Evolutionary conservation across 2,888 invertebrate genomes (phyloP).

Genomic region (Campoletis raptor): DNA sequence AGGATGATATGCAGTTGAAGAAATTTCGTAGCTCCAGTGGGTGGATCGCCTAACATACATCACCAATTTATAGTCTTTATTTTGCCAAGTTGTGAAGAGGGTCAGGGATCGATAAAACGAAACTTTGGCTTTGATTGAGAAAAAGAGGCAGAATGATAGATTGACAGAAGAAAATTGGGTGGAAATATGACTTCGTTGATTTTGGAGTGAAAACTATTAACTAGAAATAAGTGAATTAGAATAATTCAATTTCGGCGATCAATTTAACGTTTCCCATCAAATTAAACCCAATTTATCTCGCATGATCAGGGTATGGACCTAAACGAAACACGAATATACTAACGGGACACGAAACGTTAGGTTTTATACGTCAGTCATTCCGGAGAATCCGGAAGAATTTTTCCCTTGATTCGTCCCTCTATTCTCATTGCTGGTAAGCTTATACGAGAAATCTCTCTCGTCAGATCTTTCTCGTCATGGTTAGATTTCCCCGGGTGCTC

Average conservation of each 20-base stretch:
- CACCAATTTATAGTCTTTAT: conserved; percentile 67
- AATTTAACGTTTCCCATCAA: background rate
- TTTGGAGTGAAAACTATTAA: background rate
- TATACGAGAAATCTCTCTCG: conserved; percentile 51
- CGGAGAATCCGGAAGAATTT: conserved; percentile 76
- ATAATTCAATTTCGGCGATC: background rate
- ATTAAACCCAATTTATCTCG: conserved; percentile 3
- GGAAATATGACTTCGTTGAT: background rate
- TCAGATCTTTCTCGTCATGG: conserved; percentile 55
- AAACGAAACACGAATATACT: conserved; percentile 1
- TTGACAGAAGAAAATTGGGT: background rate
- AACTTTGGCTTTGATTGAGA: background rate
- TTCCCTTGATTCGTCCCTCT: conserved; percentile 55
- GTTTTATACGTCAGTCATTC: conserved; percentile 23
- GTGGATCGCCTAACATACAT: conserved; percentile 72
- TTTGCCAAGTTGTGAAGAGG: conserved; percentile 48
- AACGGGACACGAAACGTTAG: background rate
- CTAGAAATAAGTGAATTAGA: background rate
- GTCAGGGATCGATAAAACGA: conserved; percentile 32
- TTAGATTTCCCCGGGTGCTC: conserved; percentile 69
- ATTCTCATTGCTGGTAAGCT: conserved; percentile 2
- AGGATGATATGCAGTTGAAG: conserved; percentile 11
- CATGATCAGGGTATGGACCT: background rate
- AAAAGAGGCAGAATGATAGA: background rate
- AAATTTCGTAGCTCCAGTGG: conserved; percentile 55